phyloP scores from a whole-genome alignment of 2,888 invertebrate genomes.

The Macropis europaea region DNA sequence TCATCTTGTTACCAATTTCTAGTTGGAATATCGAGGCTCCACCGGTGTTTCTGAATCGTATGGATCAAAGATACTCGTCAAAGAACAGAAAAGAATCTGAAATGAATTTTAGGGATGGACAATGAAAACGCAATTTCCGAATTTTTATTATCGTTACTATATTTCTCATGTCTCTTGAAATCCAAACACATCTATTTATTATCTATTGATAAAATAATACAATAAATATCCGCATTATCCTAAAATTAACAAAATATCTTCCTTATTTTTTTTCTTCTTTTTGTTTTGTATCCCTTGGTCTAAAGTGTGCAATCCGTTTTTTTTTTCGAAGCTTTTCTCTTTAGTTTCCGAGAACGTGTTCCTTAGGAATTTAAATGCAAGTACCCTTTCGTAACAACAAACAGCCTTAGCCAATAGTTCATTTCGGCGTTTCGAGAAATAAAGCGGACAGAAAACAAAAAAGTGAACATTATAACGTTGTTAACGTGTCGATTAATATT shows the following conservation, averaged over 20 bases:
- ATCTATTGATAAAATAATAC: slow-evolving; percentile 73
- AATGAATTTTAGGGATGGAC: too few relatives aligned
- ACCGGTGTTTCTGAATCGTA: too few relatives aligned
- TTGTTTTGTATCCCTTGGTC: slow-evolving; percentile 53
- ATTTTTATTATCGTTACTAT: slow-evolving; percentile 58
- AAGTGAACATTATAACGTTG: too few relatives aligned
- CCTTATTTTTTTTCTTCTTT: slow-evolving; percentile 51
- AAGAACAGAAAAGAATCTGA: too few relatives aligned
- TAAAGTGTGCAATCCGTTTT: slow-evolving; percentile 58
- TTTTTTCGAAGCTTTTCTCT: slow-evolving; percentile 54
- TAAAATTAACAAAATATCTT: slow-evolving; percentile 76
- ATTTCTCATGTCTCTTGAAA: slow-evolving; percentile 69
- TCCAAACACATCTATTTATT: slow-evolving; percentile 77
- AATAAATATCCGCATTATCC: slow-evolving; percentile 75
- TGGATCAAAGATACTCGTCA: too few relatives aligned
- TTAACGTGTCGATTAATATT: slow-evolving; percentile 44
- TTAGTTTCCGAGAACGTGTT: slow-evolving; percentile 58
- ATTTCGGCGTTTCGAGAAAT: slow-evolving; percentile 41
- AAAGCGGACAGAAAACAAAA: slow-evolving; percentile 59
- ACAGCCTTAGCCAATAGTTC: slow-evolving; percentile 65
- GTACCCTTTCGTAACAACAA: slow-evolving; percentile 60
- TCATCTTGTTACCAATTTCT: too few relatives aligned
- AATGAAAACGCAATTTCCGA: slow-evolving; percentile 13
- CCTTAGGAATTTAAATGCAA: slow-evolving; percentile 69
- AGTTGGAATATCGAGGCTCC: too few relatives aligned